A percentile compares a stretch with the other conserved stretches of the same genome.
Evolutionary conservation across 1,140 invertebrate genomes (phyloP).

Genomic region (Ceratitis capitata): DNA sequence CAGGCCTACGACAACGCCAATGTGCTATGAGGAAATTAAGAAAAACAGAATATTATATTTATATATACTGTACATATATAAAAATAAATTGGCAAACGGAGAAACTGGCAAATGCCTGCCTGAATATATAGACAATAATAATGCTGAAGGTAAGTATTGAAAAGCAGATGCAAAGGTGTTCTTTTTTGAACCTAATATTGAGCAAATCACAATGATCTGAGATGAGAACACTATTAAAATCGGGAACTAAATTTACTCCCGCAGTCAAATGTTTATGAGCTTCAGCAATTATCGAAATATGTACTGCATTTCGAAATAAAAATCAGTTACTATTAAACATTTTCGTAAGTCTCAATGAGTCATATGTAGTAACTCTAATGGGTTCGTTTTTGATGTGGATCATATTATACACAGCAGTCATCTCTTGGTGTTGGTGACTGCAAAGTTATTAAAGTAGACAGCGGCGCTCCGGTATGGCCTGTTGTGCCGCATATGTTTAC

Average conservation of each 20-base stretch:
- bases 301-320: too few relatives aligned
- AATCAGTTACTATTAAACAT: not conserved
- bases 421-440: not conserved
- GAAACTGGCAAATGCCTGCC: not conserved
- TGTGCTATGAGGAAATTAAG: slow-evolving; percentile 20
- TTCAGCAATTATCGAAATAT: too few relatives aligned
- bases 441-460: not conserved
- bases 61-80: not conserved
- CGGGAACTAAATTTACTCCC: too few relatives aligned
- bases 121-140: not conserved
- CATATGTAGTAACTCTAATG: not conserved
- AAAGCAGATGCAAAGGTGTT: not conserved
- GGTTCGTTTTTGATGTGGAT: not conserved
- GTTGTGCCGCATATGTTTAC: not conserved
- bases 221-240: too few relatives aligned
- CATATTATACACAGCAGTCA: not conserved
- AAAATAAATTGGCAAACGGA: slow-evolving; percentile 13
- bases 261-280: too few relatives aligned
- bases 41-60: slow-evolving; percentile 12
- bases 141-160: not conserved
- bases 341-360: not conserved
- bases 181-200: too few relatives aligned
- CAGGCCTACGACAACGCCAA: not conserved
- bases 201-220: not conserved
- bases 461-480: not conserved